phyloP scores from a whole-genome alignment of 2,797 vertebrate species.

The Tapirus indicus region DNA sequence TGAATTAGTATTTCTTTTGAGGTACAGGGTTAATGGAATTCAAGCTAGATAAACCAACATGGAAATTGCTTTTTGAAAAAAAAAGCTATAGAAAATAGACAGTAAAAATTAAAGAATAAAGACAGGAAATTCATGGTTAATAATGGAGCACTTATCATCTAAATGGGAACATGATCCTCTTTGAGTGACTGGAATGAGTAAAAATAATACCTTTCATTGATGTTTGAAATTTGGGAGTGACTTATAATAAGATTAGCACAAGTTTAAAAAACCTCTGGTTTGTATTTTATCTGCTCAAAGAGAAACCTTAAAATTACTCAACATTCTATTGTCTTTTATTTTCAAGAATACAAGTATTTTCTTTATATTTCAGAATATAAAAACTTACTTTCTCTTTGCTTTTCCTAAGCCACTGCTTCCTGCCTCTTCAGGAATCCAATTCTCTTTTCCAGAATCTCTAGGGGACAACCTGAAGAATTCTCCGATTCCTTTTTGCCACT shows the following conservation, averaged over 20 bases:
- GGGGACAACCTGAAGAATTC: slow-evolving; percentile 93
- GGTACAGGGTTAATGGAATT: neutral
- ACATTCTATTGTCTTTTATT: slow-evolving; percentile 6
- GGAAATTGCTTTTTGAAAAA: neutral
- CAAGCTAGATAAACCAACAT: slow-evolving; percentile 29
- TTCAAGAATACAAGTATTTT: slow-evolving; percentile 47
- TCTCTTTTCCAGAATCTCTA: slow-evolving; percentile 92
- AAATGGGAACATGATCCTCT: neutral
- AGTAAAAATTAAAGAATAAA: slow-evolving; percentile 41
- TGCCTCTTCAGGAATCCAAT: slow-evolving; percentile 87
- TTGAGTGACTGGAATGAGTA: slow-evolving; percentile 3
- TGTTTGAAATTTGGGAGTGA: slow-evolving; percentile 58
- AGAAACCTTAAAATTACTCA: slow-evolving; percentile 58
- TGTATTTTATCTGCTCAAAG: slow-evolving; percentile 38
- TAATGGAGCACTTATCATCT: slow-evolving; percentile 1
- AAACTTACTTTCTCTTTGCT: slow-evolving; percentile 90
- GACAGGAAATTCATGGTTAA: slow-evolving; percentile 8
- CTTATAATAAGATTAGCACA: slow-evolving; percentile 7
- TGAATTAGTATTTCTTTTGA: slow-evolving; percentile 5
- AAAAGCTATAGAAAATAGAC: neutral
- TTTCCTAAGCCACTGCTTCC: slow-evolving; percentile 91
- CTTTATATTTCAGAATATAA: slow-evolving; percentile 43
- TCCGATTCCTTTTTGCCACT: slow-evolving; percentile 96
- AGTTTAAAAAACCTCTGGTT: neutral
- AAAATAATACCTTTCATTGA: slow-evolving; percentile 49